phyloP scores from a whole-genome alignment of 2,888 invertebrate species.

The Cactoblastis cactorum region DNA sequence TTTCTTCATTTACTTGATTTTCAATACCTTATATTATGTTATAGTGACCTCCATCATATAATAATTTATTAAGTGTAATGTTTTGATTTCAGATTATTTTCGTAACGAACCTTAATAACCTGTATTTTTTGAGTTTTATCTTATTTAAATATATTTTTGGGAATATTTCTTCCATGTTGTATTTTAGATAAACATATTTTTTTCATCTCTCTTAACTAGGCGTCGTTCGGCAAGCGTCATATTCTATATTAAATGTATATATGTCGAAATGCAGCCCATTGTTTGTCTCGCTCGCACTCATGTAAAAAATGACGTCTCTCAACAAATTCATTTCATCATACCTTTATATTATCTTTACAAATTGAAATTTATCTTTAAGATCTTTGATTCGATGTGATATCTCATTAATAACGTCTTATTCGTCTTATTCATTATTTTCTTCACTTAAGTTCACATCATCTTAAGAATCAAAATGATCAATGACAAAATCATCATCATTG shows the following conservation, averaged over 20 bases:
- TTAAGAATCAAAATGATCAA: constrained; percentile 1
- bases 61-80: no score
- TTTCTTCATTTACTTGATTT: no score
- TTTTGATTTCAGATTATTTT: no score
- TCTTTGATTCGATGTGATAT: background rate
- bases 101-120: no score
- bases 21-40: no score
- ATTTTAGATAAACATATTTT: background rate
- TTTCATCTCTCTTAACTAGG: background rate
- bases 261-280: constrained; percentile 31
- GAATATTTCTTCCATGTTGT: background rate
- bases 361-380: background rate
- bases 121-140: background rate
- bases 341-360: background rate
- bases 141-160: background rate
- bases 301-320: background rate
- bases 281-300: constrained; percentile 59
- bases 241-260: background rate
- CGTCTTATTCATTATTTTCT: background rate
- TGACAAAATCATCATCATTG: background rate
- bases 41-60: no score
- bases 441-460: background rate
- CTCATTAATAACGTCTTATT: background rate
- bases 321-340: background rate
- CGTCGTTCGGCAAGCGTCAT: background rate